Evolutionary conservation across 1,140 invertebrate species (phyloP), one percentile per base, ranked within the genome.

Genomic region (Lucilia cuprina): DNA sequence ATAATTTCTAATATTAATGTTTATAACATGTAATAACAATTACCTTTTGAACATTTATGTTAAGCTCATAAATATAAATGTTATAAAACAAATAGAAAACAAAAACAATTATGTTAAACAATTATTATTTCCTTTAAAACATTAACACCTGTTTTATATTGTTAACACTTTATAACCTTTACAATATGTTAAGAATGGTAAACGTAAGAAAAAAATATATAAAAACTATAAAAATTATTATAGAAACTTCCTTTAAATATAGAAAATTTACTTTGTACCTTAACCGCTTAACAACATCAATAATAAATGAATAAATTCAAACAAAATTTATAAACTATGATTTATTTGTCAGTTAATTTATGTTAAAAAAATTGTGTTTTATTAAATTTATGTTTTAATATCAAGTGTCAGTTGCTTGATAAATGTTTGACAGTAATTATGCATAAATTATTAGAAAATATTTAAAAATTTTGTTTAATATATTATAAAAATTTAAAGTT

Each of bases 401-500:
- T 70, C n/a, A 21, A 70, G 65, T 70, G 65, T 70, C 65, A 70
- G 19, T 70, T 17, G 14, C 1, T 7, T 60, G 5, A 70, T 70
- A 70, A 60, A 70, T 21, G n/a, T 70, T 70, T 70, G 65, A 70
- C 65, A 70, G n/a, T 70, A 70, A 70, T 70, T 70, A 70, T 70
- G n/a, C 65, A 21, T 70, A 70, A 70, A 70, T 70, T 70, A 70
- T 70, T 70, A 10, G 0, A 13, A 55, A 55, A 55, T 55, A 14
- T 55, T 55, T 55, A 41, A 41, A 41, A 41, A 7, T 10, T 41
- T 41, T 41, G 10, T 41, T 7, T 41, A 41, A 8, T 41, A 2
- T 41, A 41, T 41, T 8, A 41, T 0, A 60, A n/a, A 60, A 17
- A 60, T n/a, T 7, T 60, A 17, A 30, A 30, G 25, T n/a, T 60